Evolutionary conservation across 1,140 invertebrate genomes (phyloP), one percentile per base, ranked within the genome.

Genomic region (Melitaea cinxia): DNA sequence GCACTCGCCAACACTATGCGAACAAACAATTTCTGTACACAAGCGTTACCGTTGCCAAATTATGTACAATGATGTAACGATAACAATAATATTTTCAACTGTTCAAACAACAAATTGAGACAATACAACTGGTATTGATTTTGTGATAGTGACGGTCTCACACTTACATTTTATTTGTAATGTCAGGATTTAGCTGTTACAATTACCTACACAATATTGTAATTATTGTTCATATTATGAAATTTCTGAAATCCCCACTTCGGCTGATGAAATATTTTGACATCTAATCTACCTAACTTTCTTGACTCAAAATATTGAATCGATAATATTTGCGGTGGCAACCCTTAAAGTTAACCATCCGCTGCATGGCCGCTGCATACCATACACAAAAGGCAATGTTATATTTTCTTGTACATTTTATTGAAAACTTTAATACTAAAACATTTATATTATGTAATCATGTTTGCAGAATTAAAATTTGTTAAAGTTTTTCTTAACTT

Each of bases 51-150:
- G 71, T 69, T 72, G 78, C 81, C 84, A 85, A 85, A 82, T 75
- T 80, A 80, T 80, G 78, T 75, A 75, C 56, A 70, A 65, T 86
- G 83, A 86, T 82, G 83, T 78, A 86, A 84, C 72, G 73, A 75
- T 58, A 73, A 77, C 70, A 77, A 83, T 75, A 77, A 75, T 76
- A 77, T 73, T 75, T 71, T 73, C 79, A 83, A 80, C 73, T 83
- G 76, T 73, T 58, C 65, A 77, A 79, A 82, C 63, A 80, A 72
- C 6, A 9, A 62, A 63, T 60, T 58, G 57, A n/a, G 33, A 59
- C 50, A 56, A 37, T 37, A 49, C 62, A 26, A 65, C 39, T 6
- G 9, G 39, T 45, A 45, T 45, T 21, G 39, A 45, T 45, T 45
- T 45, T 45, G 39, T 45, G 39, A 21, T 7, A 45, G 39, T 19